Evolutionary conservation across 2,888 invertebrate genomes (phyloP).

Genomic region (Lasius platythorax): DNA sequence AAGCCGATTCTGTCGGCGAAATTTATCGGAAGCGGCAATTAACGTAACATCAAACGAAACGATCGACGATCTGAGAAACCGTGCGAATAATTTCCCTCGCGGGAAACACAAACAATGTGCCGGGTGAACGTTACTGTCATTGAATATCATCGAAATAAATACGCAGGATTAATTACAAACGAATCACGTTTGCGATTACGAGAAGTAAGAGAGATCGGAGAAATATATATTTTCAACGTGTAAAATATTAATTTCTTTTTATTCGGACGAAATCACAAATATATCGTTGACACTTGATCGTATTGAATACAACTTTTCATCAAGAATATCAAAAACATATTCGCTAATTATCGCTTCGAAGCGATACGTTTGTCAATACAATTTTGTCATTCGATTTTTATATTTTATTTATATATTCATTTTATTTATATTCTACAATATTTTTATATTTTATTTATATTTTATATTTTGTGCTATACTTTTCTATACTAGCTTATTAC

Average conservation of each 20-base stretch:
- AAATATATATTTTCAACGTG: neutral
- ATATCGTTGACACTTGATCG: neutral
- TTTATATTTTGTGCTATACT: neutral
- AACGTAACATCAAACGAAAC: slow-evolving; percentile 62
- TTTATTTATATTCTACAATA: neutral
- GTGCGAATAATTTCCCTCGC: slow-evolving; percentile 28
- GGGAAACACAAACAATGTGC: slow-evolving; percentile 12
- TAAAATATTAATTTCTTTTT: neutral
- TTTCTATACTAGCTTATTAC: too few relatives aligned
- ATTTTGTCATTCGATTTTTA: neutral
- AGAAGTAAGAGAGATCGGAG: neutral
- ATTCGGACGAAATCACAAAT: neutral
- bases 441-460: neutral
- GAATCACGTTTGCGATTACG: slow-evolving; percentile 1
- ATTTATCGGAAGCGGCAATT: slow-evolving; percentile 72
- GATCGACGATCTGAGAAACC: slow-evolving; percentile 51
- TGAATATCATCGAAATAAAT: slow-evolving; percentile 5
- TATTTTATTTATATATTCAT: neutral
- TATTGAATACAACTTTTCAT: neutral
- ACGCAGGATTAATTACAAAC: neutral
- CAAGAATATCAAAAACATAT: neutral
- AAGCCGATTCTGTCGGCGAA: slow-evolving; percentile 58
- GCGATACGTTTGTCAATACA: neutral
- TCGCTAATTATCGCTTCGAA: neutral
- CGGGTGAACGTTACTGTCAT: neutral